These are phyloP conservation scores for Rhaphigaster nebulosa DNA, from an alignment of 2,888 invertebrate species.

Conservation along the genomic window DNA sequence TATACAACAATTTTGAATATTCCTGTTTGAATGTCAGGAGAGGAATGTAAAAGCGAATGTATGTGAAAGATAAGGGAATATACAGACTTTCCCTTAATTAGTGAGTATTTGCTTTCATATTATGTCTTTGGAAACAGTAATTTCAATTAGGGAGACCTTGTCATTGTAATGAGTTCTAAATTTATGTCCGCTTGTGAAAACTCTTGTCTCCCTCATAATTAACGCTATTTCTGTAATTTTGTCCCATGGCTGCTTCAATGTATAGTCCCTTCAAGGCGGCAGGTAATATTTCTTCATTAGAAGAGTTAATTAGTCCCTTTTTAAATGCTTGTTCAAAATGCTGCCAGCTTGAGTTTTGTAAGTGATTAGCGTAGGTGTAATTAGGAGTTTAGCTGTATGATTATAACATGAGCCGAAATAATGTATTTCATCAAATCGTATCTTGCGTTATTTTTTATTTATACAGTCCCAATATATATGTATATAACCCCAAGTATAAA, in stretches of 20 bases:
- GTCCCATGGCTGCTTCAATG: not conserved
- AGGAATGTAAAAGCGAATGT: not conserved
- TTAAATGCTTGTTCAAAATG: not conserved
- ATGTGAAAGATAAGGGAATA: not conserved
- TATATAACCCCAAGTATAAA: too few relatives aligned
- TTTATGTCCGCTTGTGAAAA: constrained; percentile 30
- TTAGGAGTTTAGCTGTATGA: not conserved
- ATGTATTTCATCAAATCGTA: not conserved
- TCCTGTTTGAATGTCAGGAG: not conserved
- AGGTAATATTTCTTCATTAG: constrained; percentile 31
- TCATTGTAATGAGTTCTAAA: constrained; percentile 49
- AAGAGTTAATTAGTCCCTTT: not conserved
- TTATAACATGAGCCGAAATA: not conserved
- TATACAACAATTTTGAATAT: not conserved
- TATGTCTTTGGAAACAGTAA: constrained; percentile 41
- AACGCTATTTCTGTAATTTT: constrained; percentile 39
- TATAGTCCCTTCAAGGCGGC: not conserved
- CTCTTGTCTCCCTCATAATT: constrained; percentile 19
- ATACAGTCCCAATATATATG: too few relatives aligned
- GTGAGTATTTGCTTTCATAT: constrained; percentile 48
- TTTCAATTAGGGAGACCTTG: constrained; percentile 38
- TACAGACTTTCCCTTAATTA: constrained; percentile 38
- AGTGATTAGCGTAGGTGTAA: not conserved
- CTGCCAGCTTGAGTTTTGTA: not conserved
- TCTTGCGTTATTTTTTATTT: too few relatives aligned